These are phyloP conservation scores for Cygnus atratus DNA, from an alignment of 2,113 vertebrate species.

Conservation along the genomic window DNA sequence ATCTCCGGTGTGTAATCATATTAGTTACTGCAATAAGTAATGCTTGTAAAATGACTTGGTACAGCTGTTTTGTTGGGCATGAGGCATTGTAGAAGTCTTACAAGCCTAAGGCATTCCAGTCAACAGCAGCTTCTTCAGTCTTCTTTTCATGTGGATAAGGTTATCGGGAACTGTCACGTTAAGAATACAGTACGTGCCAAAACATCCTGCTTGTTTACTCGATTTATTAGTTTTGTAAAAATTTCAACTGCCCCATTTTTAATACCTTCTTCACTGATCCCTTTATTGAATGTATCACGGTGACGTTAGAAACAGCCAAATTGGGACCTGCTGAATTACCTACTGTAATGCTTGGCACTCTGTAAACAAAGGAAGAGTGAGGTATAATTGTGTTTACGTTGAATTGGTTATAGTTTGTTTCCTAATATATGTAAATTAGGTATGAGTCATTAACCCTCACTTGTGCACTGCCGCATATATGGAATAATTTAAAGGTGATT, in stretches of 20 bases:
- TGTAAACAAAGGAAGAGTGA: slow-evolving; percentile 48
- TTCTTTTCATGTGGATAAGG: background rate
- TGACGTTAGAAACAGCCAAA: background rate
- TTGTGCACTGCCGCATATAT: slow-evolving; percentile 36
- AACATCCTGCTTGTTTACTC: background rate
- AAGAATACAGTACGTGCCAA: background rate
- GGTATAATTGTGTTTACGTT: slow-evolving; percentile 64
- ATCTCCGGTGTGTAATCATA: background rate
- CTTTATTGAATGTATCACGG: background rate
- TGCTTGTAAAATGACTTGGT: background rate
- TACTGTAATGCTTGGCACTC: slow-evolving; percentile 16
- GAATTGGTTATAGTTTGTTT: slow-evolving; percentile 66
- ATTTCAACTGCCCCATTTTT: background rate
- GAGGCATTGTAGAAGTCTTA: background rate
- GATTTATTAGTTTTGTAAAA: background rate
- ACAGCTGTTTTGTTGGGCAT: background rate
- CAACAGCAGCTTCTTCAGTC: background rate
- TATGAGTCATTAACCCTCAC: slow-evolving; percentile 64
- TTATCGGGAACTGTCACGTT: background rate
- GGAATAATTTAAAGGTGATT: slow-evolving; percentile 54
- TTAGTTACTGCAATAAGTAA: background rate
- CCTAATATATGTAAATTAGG: slow-evolving; percentile 64
- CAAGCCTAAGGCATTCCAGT: background rate
- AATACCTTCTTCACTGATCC: background rate
- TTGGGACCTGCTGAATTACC: background rate